These are phyloP conservation scores for Pyrgus malvae DNA, from an alignment of 2,888 invertebrate species.

Conservation along the genomic window DNA sequence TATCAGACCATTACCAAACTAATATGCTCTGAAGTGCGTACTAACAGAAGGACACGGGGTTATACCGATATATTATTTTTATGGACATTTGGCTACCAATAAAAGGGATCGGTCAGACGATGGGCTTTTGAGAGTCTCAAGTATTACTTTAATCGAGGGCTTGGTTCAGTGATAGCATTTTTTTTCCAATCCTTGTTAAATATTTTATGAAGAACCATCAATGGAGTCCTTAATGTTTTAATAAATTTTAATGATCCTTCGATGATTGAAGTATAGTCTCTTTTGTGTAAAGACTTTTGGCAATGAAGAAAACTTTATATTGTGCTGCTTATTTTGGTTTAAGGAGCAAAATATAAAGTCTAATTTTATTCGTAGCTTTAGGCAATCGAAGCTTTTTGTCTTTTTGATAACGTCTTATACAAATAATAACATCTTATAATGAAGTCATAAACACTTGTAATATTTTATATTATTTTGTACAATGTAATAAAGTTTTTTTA, in stretches of 20 bases:
- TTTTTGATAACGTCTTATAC: too few species aligned
- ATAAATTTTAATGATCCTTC: constrained; percentile 6
- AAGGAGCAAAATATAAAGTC: too few species aligned
- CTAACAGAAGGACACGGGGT: constrained; percentile 39
- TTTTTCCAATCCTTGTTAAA: constrained; percentile 7
- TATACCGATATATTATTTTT: constrained; percentile 59
- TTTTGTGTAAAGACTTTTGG: too few species aligned
- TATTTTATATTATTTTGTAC: too few species aligned
- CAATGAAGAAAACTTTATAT: too few species aligned
- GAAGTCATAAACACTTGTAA: too few species aligned
- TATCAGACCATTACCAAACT: constrained; percentile 38
- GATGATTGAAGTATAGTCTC: not conserved
- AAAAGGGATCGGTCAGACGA: constrained; percentile 28
- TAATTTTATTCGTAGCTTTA: too few species aligned
- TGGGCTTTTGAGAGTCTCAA: constrained; percentile 28
- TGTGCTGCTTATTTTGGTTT: too few species aligned
- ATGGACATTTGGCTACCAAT: constrained; percentile 39
- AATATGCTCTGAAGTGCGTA: constrained; percentile 38
- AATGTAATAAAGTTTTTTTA: too few species aligned
- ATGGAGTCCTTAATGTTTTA: not conserved
- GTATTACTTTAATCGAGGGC: constrained; percentile 14
- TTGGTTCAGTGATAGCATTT: too few species aligned
- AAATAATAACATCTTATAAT: too few species aligned
- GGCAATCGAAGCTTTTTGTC: too few species aligned
- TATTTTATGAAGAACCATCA: constrained; percentile 4